These are phyloP conservation scores for Mythimna pallens DNA, from an alignment of 2,888 invertebrate genomes.

Conservation along the genomic window DNA sequence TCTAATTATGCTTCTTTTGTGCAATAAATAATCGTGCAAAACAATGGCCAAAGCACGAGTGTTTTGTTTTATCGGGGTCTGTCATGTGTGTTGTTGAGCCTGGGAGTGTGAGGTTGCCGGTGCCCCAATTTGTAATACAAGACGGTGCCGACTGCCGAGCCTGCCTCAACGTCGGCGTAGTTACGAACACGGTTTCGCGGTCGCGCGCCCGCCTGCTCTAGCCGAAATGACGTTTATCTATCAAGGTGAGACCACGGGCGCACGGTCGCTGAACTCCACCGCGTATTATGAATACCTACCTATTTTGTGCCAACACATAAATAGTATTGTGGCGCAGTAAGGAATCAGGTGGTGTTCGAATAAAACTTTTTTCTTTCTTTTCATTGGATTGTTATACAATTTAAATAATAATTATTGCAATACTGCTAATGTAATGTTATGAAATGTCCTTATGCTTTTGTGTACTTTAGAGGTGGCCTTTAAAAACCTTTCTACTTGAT, in stretches of 20 bases:
- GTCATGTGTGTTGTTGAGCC: conserved; percentile 26
- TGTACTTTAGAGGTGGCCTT: neutral
- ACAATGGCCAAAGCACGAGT: conserved; percentile 24
- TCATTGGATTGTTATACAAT: conserved; percentile 57
- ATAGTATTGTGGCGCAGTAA: conserved; percentile 73
- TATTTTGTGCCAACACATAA: conserved; percentile 76
- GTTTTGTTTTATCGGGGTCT: conserved; percentile 26
- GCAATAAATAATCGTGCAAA: conserved; percentile 5
- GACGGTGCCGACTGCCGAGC: conserved; percentile 60
- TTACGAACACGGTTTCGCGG: conserved; percentile 71
- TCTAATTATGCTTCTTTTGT: conserved; percentile 39
- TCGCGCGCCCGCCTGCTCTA: conserved; percentile 70
- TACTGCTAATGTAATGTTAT: conserved; percentile 25
- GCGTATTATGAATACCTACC: conserved; percentile 79
- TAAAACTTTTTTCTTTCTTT: conserved; percentile 46
- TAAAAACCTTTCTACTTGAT: conserved; percentile 15
- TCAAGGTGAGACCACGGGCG: conserved; percentile 87
- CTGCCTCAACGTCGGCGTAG: conserved; percentile 77
- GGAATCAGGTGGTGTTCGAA: conserved; percentile 69
- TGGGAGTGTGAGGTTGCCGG: conserved; percentile 34
- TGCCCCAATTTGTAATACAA: conserved; percentile 59
- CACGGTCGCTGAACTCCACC: conserved; percentile 85
- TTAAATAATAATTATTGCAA: conserved; percentile 30
- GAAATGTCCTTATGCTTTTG: conserved; percentile 21
- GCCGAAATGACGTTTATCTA: conserved; percentile 87